A percentile compares a stretch with the other conserved stretches of the same genome.
These are phyloP conservation scores for Idaea straminata DNA, from an alignment of 2,888 invertebrate genomes.

Conservation along the genomic window DNA sequence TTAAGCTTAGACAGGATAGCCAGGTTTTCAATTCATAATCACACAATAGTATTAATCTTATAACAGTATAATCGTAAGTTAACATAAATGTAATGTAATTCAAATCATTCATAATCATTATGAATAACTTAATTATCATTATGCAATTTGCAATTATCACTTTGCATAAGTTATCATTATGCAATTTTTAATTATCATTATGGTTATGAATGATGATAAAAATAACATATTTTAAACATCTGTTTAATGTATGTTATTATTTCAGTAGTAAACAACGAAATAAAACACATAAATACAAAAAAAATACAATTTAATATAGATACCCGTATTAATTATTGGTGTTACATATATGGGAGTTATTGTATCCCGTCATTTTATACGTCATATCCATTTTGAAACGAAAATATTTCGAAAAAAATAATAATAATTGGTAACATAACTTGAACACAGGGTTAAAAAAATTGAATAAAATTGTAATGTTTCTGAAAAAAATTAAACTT, in stretches of 20 bases:
- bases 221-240: constrained; percentile 36
- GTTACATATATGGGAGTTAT: constrained; percentile 48
- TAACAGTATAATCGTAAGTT: constrained; percentile 61
- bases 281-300: constrained; percentile 69
- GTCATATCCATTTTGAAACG: constrained; percentile 65
- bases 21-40: constrained; percentile 78
- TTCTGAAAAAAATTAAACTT: constrained; percentile 4
- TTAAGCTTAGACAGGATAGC: constrained; percentile 78
- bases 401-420: constrained; percentile 26
- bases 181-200: background rate
- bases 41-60: constrained; percentile 64
- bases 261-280: constrained; percentile 73
- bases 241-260: constrained; percentile 51
- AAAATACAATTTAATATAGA: constrained; percentile 71
- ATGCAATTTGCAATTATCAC: constrained; percentile 6
- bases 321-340: constrained; percentile 60
- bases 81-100: constrained; percentile 78
- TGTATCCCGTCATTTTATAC: constrained; percentile 36
- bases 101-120: constrained; percentile 37
- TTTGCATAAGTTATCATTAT: constrained; percentile 24
- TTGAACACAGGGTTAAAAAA: background rate
- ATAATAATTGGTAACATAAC: constrained; percentile 9
- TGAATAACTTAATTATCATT: background rate
- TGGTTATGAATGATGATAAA: constrained; percentile 51
- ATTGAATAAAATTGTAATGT: constrained; percentile 9